Evolutionary conservation across 1,140 invertebrate species (phyloP), one percentile per base, ranked within the genome.

Genomic region (Carcinoscorpius rotundicauda): DNA sequence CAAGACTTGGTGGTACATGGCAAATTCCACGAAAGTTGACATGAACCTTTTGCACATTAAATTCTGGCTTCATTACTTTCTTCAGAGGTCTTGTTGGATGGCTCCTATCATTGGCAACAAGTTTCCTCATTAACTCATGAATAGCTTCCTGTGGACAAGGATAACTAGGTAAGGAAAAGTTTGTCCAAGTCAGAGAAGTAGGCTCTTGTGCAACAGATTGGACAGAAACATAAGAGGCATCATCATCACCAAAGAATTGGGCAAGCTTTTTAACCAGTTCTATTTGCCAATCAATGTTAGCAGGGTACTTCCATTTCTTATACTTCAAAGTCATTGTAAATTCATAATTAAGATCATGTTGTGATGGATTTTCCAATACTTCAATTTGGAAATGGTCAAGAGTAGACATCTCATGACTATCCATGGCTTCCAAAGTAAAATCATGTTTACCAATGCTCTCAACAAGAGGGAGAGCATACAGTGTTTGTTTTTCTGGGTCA

Each of bases 381-480:
- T 83, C 81, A 63, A 93, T 84, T 72, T 89, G 85, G 0, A 92
- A 77, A 0, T 80, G 81, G 55, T 90, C 88, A 8, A 83, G 80
- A 0, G 84, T 85, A 4, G 80, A 82, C 5, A 81, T 79, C 10
- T 87, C 88, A 68, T 86, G 84, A 65, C 81, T 86, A 75, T 93
- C 90, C 3, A 82, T 82, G 8, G 90, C 91, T 71, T 86, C 82
- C 3, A 93, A 75, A 65, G 84, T 81, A 75, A 88, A 92, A 72
- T 83, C 81, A 85, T 88, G 92, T 64, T 84, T 84, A n/a, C 89
- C 91, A 65, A 92, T 85, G 69, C 90, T 81, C 58, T 88, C 83
- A 71, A 91, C 88, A 50, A 92, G 76, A n/a, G 91, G 90, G 64
- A 76, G 77, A 75, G 87, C 90, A 77, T 91, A 91, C 70, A 93